phyloP scores from a whole-genome alignment of 2,888 invertebrate genomes.

The Thecocarcelia acutangulata region DNA sequence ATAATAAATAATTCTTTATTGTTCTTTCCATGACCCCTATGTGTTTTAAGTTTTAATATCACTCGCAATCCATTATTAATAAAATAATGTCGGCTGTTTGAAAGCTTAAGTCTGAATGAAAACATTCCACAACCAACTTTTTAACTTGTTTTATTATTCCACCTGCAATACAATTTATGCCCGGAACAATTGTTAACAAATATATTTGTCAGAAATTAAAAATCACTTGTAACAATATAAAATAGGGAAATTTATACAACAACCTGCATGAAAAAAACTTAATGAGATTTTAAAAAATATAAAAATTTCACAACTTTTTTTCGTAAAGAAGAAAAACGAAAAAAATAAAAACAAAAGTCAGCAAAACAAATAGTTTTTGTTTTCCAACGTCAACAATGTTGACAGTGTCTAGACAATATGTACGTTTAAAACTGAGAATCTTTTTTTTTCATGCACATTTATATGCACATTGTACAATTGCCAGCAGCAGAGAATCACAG shows the following conservation, averaged over 20 bases:
- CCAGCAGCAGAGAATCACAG: neutral
- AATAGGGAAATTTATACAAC: slow-evolving; percentile 4
- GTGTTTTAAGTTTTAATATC: slow-evolving; percentile 36
- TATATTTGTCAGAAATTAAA: slow-evolving; percentile 65
- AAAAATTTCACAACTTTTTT: slow-evolving; percentile 19
- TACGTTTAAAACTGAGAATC: slow-evolving; percentile 52
- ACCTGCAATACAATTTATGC: slow-evolving; percentile 55
- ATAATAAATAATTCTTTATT: slow-evolving; percentile 7
- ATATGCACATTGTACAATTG: neutral
- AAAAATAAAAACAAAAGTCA: slow-evolving; percentile 23
- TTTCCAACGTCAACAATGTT: slow-evolving; percentile 78
- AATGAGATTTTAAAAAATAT: slow-evolving; percentile 17
- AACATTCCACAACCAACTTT: slow-evolving; percentile 31
- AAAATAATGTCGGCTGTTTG: neutral
- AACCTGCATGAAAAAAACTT: neutral
- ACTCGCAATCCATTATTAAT: neutral
- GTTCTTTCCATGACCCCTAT: neutral
- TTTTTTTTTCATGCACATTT: neutral
- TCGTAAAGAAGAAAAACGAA: neutral
- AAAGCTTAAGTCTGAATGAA: neutral
- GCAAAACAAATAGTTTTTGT: slow-evolving; percentile 63
- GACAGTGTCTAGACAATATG: slow-evolving; percentile 77
- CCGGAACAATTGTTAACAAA: slow-evolving; percentile 58
- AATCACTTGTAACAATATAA: slow-evolving; percentile 61
- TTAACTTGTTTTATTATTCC: slow-evolving; percentile 22